phyloP scores from a whole-genome alignment of 1,140 invertebrate genomes.

The Eueides isabella region DNA sequence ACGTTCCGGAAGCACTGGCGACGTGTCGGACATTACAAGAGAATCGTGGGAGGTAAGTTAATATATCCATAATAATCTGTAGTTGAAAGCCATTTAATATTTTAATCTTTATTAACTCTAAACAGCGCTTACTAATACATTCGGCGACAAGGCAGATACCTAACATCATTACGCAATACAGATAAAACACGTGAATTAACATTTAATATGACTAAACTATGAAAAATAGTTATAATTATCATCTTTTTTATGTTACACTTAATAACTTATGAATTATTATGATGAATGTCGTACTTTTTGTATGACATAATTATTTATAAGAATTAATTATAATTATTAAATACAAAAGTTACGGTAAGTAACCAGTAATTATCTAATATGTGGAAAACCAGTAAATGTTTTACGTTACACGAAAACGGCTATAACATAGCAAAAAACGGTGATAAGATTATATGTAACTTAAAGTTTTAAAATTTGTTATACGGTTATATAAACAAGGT shows the following conservation, averaged over 20 bases:
- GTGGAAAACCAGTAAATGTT: no score
- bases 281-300: no score
- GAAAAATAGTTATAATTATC: no score
- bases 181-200: constrained; percentile 30
- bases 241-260: no score
- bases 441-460: constrained; percentile 27
- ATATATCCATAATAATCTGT: neutral
- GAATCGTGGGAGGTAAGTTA: constrained; percentile 94
- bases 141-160: constrained; percentile 26
- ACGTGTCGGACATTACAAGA: constrained; percentile 90
- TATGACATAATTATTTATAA: neutral
- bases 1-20: constrained; percentile 85
- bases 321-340: neutral
- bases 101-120: constrained; percentile 3
- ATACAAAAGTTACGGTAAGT: neutral
- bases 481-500: constrained; percentile 17
- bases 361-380: no score
- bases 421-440: constrained; percentile 26
- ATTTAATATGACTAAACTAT: neutral
- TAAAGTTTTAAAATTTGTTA: constrained; percentile 22
- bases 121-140: constrained; percentile 34
- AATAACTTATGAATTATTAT: no score
- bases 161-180: constrained; percentile 40
- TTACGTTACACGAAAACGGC: neutral
- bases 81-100: neutral